Evolutionary conservation across 2,888 invertebrate species (phyloP).

Genomic region (Drosophila pseudotalamancana): DNA sequence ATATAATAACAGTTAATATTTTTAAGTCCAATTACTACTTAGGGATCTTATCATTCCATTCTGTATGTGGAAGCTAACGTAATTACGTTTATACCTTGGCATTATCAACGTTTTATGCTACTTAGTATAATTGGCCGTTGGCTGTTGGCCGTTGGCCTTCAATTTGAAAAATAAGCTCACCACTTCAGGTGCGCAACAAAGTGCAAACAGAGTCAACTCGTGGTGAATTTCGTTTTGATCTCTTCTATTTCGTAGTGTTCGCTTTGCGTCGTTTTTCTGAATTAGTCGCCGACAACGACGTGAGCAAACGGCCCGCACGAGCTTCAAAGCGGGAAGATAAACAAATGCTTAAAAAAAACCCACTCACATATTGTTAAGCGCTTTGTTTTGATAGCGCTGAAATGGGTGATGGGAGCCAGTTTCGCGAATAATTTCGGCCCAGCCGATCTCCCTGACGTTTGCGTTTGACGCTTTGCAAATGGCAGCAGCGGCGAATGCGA

Average conservation of each 20-base stretch:
- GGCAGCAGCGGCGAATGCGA: conserved; percentile 35
- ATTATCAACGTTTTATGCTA: background rate
- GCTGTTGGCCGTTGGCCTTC: background rate
- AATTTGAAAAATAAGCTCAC: conserved; percentile 28
- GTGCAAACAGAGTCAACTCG: conserved; percentile 19
- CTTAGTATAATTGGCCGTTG: background rate
- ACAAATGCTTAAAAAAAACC: conserved; percentile 30
- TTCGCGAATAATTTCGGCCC: conserved; percentile 48
- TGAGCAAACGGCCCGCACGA: conserved; percentile 18
- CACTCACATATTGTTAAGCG: conserved; percentile 13
- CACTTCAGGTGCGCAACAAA: conserved; percentile 17
- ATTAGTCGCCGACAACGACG: conserved; percentile 38
- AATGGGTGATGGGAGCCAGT: conserved; percentile 45
- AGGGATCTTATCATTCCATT: too few species aligned
- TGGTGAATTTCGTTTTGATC: conserved; percentile 28
- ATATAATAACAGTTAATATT: too few species aligned
- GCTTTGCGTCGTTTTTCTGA: conserved; percentile 7
- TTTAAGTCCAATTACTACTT: too few species aligned
- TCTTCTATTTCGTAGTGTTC: conserved; percentile 30
- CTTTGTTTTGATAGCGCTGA: conserved; percentile 37
- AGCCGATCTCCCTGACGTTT: conserved; percentile 21
- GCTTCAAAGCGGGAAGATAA: conserved; percentile 34
- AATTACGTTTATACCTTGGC: background rate
- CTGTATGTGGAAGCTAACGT: too few species aligned
- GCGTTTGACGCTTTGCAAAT: conserved; percentile 27